Base-by-base conservation (phyloP, 2,888 invertebrate genomes). In the Eueremaeus valkanovi region DNA sequence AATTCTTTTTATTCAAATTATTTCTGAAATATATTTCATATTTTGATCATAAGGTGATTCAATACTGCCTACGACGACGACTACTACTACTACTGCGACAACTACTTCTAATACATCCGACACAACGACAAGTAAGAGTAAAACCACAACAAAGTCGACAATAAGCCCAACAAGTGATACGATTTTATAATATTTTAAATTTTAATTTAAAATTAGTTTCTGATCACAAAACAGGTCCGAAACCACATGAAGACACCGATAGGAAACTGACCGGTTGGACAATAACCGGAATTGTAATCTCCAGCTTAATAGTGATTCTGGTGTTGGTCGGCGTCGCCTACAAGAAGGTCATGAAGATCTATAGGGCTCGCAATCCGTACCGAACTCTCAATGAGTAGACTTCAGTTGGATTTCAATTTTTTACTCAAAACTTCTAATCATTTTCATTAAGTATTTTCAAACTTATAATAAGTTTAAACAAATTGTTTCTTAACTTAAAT, bases 321-420 rank as follows among this genome's bases (percentile, higher is more conserved):
- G 9, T 68, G 9, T 42, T 68, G n/a, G 42, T n/a, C 1, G 8
- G 3, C 16, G 68, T 68, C 13, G n/a, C 68, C 40, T 68, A 68
- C 11, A 68, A 68, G 42, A 68, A 68, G 13, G 40, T 68, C 5
- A 21, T 9, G 5, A 68, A 68, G 42, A 21, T 68, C 21, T 68
- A 68, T 68, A 36, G 27, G 27, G 24, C 68, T 68, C 36, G 68
- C 11, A 68, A 68, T 68, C 68, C 68, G 3, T 68, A 68, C 40
- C 40, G 40, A n/a, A 68, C 68, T 24, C 68, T 68, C 13, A 33
- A 68, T 42, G 36, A 68, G 13, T 55, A 55, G 16, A 45, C 2
- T 45, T 45, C 3, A 3, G 18, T 45, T 45, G 8, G 16, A 45
- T 45, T 45, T n/a, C n/a, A n/a, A n/a, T n/a, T n/a, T n/a, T n/a